Evolutionary conservation across 53 echinoderm and acorn worm genomes (phyloP), one percentile per base, ranked within the genome.

Genomic region (Patiria pectinifera): DNA sequence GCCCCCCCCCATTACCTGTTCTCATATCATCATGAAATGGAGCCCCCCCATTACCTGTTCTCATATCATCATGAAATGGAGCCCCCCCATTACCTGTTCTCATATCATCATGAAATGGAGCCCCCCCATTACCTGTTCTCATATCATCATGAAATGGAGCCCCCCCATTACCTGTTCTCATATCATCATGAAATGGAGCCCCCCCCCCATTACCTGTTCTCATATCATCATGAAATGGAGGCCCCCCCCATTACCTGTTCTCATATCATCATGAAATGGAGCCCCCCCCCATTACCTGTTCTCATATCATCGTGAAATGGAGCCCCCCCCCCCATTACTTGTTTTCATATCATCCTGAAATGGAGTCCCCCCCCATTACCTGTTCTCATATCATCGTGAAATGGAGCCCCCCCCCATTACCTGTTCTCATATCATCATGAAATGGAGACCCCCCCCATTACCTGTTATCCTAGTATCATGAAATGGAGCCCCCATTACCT

Each of bases 281-380:
- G 2, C 53, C 53, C 8, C 5, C 8, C 53, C 53, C 7, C 44
- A 18, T 45, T 71, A 93, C 93, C 93, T 70, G 71, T 76, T 60
- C 81, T 87, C 71, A 93, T 88, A 53, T 93, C 93, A 16, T 82
- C 87, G n/a, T n/a, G n/a, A n/a, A n/a, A n/a, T n/a, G n/a, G 53
- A 53, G 2, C 53, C 53, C 53, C 53, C 8, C 5, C 8, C 53
- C 53, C 7, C 44, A 18, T 45, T 71, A 93, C 93, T 88, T 70
- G 71, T 76, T 60, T 71, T 87, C 71, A 93, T 88, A 53, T 93
- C 93, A 16, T 82, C 87, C 53, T n/a, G n/a, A n/a, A n/a, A n/a
- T n/a, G n/a, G n/a, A n/a, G n/a, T n/a, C 53, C 8, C 5, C 8
- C 53, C 53, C 7, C 44, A 18, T 45, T 71, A 93, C 93, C 93